Evolutionary conservation across 1,140 invertebrate species (phyloP), one percentile per base, ranked within the genome.

Genomic region (Dreissena rostriformis): DNA sequence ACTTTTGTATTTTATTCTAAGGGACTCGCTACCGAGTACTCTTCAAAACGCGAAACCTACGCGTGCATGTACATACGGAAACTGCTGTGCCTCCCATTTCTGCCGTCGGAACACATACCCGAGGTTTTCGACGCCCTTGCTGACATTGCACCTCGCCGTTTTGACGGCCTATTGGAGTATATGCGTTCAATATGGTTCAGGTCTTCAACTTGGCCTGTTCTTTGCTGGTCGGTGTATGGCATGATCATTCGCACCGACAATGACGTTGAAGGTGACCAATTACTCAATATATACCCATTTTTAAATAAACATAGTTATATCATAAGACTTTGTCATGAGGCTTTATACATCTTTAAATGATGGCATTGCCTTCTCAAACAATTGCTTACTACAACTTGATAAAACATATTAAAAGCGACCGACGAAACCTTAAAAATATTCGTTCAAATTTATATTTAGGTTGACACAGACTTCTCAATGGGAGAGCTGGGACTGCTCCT

Each of bases 11-110:
- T 70, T 70, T 29, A 70, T 5, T 5, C 22, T n/a, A 70, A 26
- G n/a, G 67, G 67, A 6, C n/a, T 70, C 22, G 67, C 67, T 28
- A 70, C 67, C 67, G 22, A 70, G 67, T 70, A 70, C 67, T 4
- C 28, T 6, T 2, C 17, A 7, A 17, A 14, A 17, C 5, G 22
- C 4, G 67, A 29, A 17, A 7, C 67, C 5, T 29, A 70, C 22
- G 28, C 67, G 6, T 70, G 22, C 67, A 29, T 22, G 6, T 70
- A 8, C 67, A 29, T 22, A 22, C 1, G 67, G 28, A 70, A 70
- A 29, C 2, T 70, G 17, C 67, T 70, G 19, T 26, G 67, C 17
- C 67, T 70, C 4, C 67, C 67, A 6, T 70, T 22, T 19, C 17
- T 70, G 17, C 67, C 67, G 28, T 5, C 67, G 24, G 67, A 70